phyloP scores from a whole-genome alignment of 2,797 vertebrate species.

The Myotis vivesi region DNA sequence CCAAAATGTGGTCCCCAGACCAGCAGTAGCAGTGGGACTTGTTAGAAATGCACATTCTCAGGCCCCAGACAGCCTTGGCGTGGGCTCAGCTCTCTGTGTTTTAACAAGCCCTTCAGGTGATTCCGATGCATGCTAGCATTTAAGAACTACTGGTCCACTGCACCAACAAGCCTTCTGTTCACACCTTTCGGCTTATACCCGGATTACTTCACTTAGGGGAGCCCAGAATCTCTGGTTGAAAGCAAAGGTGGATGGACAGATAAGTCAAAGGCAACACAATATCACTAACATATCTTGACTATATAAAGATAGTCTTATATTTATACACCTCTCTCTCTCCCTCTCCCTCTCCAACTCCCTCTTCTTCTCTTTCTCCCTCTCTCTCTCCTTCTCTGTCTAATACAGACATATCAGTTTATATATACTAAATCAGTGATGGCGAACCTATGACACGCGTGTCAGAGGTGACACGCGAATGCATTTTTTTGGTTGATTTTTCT shows the following conservation, averaged over 20 bases:
- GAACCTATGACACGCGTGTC: too few species aligned
- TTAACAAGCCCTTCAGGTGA: neutral
- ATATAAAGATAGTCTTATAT: neutral
- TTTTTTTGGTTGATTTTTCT: too few species aligned
- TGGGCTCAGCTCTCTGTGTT: neutral
- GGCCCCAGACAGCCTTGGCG: neutral
- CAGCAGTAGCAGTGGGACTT: neutral
- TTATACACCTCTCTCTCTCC: too few species aligned
- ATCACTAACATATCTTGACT: neutral
- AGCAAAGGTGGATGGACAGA: neutral
- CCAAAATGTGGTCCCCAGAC: neutral
- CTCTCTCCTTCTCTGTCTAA: neutral
- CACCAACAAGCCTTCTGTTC: neutral
- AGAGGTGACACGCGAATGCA: too few species aligned
- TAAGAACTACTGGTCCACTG: neutral
- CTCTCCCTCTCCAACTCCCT: too few species aligned
- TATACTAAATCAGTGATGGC: neutral
- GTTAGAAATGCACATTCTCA: neutral
- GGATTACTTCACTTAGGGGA: neutral
- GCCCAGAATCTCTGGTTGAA: neutral
- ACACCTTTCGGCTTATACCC: neutral
- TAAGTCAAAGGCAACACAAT: neutral
- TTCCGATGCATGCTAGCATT: neutral
- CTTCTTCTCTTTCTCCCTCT: neutral
- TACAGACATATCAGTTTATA: neutral